Conservation (phyloP, 2,888 invertebrate genomes). For the Holacanthella duospinosa region DNA sequence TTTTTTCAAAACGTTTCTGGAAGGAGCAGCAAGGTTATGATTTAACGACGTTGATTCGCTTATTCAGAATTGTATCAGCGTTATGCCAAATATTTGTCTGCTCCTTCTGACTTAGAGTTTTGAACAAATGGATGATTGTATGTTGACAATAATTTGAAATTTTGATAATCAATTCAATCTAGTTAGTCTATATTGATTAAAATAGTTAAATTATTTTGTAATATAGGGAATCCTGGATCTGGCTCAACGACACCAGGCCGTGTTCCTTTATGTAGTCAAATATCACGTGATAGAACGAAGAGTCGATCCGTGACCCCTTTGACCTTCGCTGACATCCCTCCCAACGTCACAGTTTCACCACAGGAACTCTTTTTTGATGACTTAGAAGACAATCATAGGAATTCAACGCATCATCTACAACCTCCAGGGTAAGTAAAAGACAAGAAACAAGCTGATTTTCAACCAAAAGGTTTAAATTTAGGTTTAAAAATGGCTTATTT, state of each 20-base stretch:
- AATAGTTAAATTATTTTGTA: slow-evolving; percentile 8
- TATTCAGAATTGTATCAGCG: too few species aligned
- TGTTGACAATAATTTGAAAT: too few species aligned
- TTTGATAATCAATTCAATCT: too few species aligned
- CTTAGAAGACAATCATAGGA: slow-evolving; percentile 36
- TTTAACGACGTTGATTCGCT: too few species aligned
- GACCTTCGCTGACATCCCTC: slow-evolving; percentile 35
- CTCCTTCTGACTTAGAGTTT: too few species aligned
- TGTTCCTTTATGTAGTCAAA: slow-evolving; percentile 36
- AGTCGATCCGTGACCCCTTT: slow-evolving; percentile 36
- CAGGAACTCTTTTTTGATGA: slow-evolving; percentile 38
- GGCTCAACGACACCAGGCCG: slow-evolving; percentile 27
- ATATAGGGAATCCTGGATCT: slow-evolving; percentile 15
- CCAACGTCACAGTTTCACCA: slow-evolving; percentile 36
- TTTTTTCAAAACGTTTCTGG: too few species aligned
- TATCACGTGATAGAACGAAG: slow-evolving; percentile 37
- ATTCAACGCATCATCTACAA: slow-evolving; percentile 37
- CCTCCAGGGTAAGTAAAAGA: slow-evolving; percentile 30
- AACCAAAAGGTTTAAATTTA: background rate
- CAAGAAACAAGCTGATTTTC: too few species aligned
- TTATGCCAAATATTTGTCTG: too few species aligned
- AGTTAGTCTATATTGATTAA: too few species aligned
- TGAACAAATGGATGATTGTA: too few species aligned
- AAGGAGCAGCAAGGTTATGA: too few species aligned
- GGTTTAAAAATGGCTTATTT: background rate